Evolutionary conservation across 2,797 vertebrate genomes (phyloP), one percentile per base, ranked within the genome.

Genomic region (Rhynchotus rufescens): DNA sequence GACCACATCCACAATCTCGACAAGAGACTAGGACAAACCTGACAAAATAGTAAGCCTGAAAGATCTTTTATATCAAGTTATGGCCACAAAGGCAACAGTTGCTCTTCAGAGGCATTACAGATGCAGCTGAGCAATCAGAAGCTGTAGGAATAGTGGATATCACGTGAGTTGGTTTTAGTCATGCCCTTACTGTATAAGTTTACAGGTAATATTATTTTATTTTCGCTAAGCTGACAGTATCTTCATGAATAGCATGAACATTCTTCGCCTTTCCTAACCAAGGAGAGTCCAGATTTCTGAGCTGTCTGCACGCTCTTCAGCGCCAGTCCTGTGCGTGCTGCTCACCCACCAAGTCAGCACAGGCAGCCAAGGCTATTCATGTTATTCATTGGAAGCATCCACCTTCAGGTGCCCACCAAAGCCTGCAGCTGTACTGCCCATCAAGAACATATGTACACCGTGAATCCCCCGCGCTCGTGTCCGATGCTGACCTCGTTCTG

Each of bases 1-100:
- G 96, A 96, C 94, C 91, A 98, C 88, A 97, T 90, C 95, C 92
- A 96, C 95, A 95, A 94, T 97, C 93, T 96, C 96, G 93, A 94
- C 91, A 95, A 95, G 96, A 95, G 95, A 96, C 95, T 92, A 94
- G 93, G 96, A 95, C 84, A 95, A 93, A 96, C 97, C 72, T 94
- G 96, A 96, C 95, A 93, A 96, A 98, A 98, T 95, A 90, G 95
- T 93, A 94, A 97, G 95, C 88, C 89, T 93, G 71, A 88, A 95
- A 91, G 86, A 90, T 94, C 36, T n/a, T 91, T 95, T 62, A 94
- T 76, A 75, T 45, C 71, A 95, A 92, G 47, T 91, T 89, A 93
- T 71, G 86, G 94, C 74, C 94, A 96, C 90, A 95, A 96, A 96
- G 97, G 94, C 92, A 97, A 95, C 57, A 93, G 78, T 4, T 88